Evolutionary conservation across 30 jellyfish, hydroid and myxozoan species (phyloP), one percentile per base, ranked within the genome.

Genomic region (Pelagia noctiluca): DNA sequence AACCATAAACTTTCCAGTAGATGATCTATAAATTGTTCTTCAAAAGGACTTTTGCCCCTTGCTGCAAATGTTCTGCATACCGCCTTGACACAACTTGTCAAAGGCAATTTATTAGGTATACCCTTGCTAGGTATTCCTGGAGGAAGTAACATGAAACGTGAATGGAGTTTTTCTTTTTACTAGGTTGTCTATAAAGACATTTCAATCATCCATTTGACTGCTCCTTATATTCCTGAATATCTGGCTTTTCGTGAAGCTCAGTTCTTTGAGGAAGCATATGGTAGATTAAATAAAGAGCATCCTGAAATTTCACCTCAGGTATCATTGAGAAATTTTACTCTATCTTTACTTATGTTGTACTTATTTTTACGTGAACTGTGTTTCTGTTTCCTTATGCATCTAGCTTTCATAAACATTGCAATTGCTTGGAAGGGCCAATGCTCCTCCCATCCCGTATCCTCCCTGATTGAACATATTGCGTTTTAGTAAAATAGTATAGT

Each of bases 231-330:
- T 11, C 78, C 88, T 3, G 88, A 61, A 50, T 77, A 53, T 61
- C 78, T 77, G 16, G 88, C 79, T 13, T 77, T 77, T 32, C 2
- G 88, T 2, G 80, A 77, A 37, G 80, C 74, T 28, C 13, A 1
- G 35, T 79, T 79, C 25, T 28, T 73, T 35, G 34, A 46, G 21
- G 75, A 69, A 25, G 83, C 65, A 32, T 70, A 25, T 25, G 53
- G 68, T 10, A 65, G 47, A n/a, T 47, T 88, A 31, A 37, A 46
- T 35, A 35, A 53, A 24, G 11, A 25, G 18, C 23, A 67, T 1
- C 93, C 96, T 24, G 88, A 88, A 38, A 21, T 34, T 29, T 50
- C 49, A 5, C 96, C 96, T 11, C 92, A 77, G 79, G 88, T 77
- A 61, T 48, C 34, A 25, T 28, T 16, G n/a, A n/a, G n/a, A n/a